phyloP scores from a whole-genome alignment of 2,113 vertebrate species.

The Heterocephalus glaber region DNA sequence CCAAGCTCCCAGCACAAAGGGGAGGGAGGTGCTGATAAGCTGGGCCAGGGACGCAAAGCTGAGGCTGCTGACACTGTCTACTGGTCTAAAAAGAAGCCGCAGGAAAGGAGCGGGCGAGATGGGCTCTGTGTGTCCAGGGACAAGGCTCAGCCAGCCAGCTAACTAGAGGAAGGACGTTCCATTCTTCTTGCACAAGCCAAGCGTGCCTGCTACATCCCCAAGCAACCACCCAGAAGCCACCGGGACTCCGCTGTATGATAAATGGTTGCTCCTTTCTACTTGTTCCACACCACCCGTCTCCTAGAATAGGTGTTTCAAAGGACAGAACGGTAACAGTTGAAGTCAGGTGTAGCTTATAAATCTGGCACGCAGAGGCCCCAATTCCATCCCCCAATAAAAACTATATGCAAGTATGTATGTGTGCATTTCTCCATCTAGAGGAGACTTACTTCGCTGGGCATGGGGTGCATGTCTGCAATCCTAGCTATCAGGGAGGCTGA shows the following conservation, averaged over 20 bases:
- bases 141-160: not conserved
- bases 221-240: too few species aligned
- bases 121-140: not conserved
- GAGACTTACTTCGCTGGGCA: not conserved
- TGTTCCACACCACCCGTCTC: not conserved
- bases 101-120: not conserved
- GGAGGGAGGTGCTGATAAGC: not conserved
- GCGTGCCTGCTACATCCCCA: too few species aligned
- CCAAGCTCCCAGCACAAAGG: conserved; percentile 39
- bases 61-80: not conserved
- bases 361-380: not conserved
- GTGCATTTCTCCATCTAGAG: not conserved
- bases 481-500: not conserved
- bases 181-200: not conserved
- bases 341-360: not conserved
- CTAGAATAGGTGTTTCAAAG: not conserved
- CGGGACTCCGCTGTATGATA: not conserved
- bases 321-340: accelerated
- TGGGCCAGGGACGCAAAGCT: not conserved
- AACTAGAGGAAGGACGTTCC: not conserved
- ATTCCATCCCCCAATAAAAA: not conserved
- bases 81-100: not conserved
- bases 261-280: not conserved
- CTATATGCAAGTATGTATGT: not conserved
- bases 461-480: not conserved